Evolutionary conservation across 2,888 invertebrate genomes (phyloP).

Genomic region (Agrochola macilenta): DNA sequence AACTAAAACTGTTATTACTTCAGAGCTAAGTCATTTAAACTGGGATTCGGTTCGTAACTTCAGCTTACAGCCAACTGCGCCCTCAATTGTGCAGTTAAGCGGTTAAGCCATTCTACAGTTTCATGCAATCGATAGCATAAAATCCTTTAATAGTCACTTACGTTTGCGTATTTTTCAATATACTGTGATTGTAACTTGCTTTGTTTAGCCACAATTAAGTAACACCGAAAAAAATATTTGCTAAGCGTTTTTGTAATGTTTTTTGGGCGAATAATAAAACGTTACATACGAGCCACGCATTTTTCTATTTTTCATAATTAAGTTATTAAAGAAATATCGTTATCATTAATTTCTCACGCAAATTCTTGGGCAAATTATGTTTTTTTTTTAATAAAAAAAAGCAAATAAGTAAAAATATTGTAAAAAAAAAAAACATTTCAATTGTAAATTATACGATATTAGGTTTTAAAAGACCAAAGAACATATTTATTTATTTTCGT

Average conservation of each 20-base stretch:
- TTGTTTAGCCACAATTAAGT: too few relatives aligned
- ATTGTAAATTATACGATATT: slow-evolving; percentile 42
- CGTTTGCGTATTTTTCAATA: too few relatives aligned
- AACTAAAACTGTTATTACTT: not conserved
- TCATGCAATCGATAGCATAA: not conserved
- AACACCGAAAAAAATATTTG: too few relatives aligned
- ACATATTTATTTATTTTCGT: slow-evolving; percentile 8
- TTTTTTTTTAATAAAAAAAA: not conserved
- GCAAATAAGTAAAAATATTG: not conserved
- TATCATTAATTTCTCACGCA: not conserved
- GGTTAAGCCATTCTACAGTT: slow-evolving; percentile 17
- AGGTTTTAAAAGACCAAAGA: slow-evolving; percentile 57
- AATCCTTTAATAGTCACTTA: not conserved
- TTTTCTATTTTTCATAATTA: not conserved
- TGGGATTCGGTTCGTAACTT: slow-evolving; percentile 5
- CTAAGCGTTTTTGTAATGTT: not conserved
- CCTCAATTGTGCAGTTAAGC: slow-evolving; percentile 20
- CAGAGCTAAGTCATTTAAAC: not conserved
- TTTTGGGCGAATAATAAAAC: not conserved
- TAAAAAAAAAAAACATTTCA: slow-evolving; percentile 16
- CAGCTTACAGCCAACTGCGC: slow-evolving; percentile 30
- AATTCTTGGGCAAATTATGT: not conserved
- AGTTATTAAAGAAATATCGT: not conserved
- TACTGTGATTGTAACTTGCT: too few relatives aligned
- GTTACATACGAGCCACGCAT: not conserved